Conservation (phyloP, 2,797 vertebrate genomes). For the Pempheris klunzingeri region DNA sequence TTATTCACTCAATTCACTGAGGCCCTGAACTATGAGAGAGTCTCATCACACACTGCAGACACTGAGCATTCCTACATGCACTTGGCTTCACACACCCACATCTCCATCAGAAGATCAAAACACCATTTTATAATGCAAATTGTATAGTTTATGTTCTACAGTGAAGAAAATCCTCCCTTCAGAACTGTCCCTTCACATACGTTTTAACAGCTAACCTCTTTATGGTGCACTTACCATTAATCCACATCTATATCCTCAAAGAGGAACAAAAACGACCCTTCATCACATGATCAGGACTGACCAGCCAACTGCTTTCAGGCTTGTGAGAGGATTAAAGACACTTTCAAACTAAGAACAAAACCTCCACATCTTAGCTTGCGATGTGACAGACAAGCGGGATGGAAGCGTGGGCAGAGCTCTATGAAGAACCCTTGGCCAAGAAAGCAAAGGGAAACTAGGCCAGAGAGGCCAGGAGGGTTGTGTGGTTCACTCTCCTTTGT, state of each 20-base stretch:
- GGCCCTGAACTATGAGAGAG: slow-evolving; percentile 25
- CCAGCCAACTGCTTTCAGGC: slow-evolving; percentile 85
- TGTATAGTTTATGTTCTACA: slow-evolving; percentile 16
- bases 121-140: slow-evolving; percentile 33
- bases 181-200: slow-evolving; percentile 22
- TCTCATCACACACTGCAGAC: background rate
- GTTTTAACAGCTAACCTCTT: slow-evolving; percentile 32
- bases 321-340: slow-evolving; percentile 89
- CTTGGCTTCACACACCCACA: slow-evolving; percentile 11
- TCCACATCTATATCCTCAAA: slow-evolving; percentile 70
- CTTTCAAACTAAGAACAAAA: slow-evolving; percentile 87
- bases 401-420: slow-evolving; percentile 69
- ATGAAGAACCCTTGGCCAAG: slow-evolving; percentile 66
- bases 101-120: slow-evolving; percentile 49
- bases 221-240: slow-evolving; percentile 48
- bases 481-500: slow-evolving; percentile 58
- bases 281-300: slow-evolving; percentile 84
- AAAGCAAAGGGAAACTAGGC: slow-evolving; percentile 66
- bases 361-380: slow-evolving; percentile 68
- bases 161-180: slow-evolving; percentile 14
- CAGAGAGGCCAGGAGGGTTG: slow-evolving; percentile 62
- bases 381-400: slow-evolving; percentile 75
- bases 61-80: slow-evolving; percentile 11
- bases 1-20: slow-evolving; percentile 48
- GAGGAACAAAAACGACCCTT: slow-evolving; percentile 67